Evolutionary conservation across 2,888 invertebrate genomes (phyloP).

Genomic region (Chrysodeixis includens): DNA sequence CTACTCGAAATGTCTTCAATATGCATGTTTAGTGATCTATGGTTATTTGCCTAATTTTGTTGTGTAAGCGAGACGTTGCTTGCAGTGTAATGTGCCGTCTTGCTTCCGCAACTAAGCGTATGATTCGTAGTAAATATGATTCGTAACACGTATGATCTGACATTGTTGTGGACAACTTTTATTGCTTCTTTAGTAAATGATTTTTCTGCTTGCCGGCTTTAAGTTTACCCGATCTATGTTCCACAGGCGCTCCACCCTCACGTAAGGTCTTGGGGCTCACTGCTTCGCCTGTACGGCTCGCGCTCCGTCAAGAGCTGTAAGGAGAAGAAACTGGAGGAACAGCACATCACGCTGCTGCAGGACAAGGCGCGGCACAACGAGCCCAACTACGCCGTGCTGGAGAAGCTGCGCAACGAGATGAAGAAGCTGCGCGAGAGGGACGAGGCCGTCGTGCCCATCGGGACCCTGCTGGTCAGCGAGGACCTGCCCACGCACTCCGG

Average conservation of each 20-base stretch:
- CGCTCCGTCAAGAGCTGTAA: conserved; percentile 96
- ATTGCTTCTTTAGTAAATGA: too few species aligned
- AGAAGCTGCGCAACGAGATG: conserved; percentile 96
- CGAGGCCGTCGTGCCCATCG: conserved; percentile 90
- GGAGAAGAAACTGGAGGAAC: conserved; percentile 97
- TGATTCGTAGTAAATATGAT: too few species aligned
- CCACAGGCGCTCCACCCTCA: conserved; percentile 95
- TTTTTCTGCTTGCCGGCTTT: not conserved
- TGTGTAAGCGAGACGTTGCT: too few species aligned
- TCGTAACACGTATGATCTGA: too few species aligned
- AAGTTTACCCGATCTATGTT: not conserved
- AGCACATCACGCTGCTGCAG: conserved; percentile 95
- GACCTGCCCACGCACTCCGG: conserved; percentile 92
- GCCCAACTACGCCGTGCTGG: conserved; percentile 96
- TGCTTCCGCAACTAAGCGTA: too few species aligned
- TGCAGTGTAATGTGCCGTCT: too few species aligned
- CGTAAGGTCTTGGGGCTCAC: conserved; percentile 97
- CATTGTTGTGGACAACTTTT: too few species aligned
- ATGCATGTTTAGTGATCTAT: too few species aligned
- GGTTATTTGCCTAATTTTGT: too few species aligned
- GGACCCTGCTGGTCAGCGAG: conserved; percentile 83
- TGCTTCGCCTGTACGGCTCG: conserved; percentile 97
- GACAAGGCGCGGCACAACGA: conserved; percentile 96
- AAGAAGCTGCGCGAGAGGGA: conserved; percentile 91
- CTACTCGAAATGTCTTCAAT: too few species aligned